Evolutionary conservation across 1,140 invertebrate genomes (phyloP), one percentile per base, ranked within the genome.

Genomic region (Wiebesia pumilae): DNA sequence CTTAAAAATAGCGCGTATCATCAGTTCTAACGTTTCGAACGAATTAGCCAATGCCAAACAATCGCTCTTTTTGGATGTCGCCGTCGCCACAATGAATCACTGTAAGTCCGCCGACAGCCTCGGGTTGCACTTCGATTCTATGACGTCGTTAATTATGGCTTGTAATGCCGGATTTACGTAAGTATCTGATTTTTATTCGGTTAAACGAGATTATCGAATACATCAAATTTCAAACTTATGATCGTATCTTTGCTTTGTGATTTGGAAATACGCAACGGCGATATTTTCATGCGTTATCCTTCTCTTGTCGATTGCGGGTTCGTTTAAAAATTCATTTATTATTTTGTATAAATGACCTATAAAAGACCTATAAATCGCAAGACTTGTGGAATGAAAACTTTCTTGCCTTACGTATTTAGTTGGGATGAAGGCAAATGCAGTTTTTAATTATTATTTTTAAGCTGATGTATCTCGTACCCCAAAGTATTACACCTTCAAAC

Each of bases 1-100:
- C 85, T 88, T 88, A 83, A 89, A 88, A 88, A 83, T 81, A 51
- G 35, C 79, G 77, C 38, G 35, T 12, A 84, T 77, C 54, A 38
- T 12, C 54, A 30, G 16, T 38, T 71, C 14, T 14, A 71, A 38
- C 30, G 21, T 35, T 24, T 38, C 35, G 21, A 16, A 30, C 16
- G 69, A 71, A 71, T 71, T 71, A 16, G 16, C 33, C 16, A 71
- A 40, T 62, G 58, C 24, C 24, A 27, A 62, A 62, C 58, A 27
- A 62, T 62, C 24, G 58, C 58, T 62, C 58, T 24, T 62, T 24
- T 14, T 62, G 21, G 58, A 62, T 35, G 51, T 47, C 33, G 51
- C 30, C 12, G 12, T 12, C 78, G 30, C 43, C 1, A 14, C 51
- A 71, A 71, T 71, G 40, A 82, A 69, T 67, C 65, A 82, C 65